Evolutionary conservation across 2,888 invertebrate genomes (phyloP), one percentile per base, ranked within the genome.

Genomic region (Cybosia mesomella): DNA sequence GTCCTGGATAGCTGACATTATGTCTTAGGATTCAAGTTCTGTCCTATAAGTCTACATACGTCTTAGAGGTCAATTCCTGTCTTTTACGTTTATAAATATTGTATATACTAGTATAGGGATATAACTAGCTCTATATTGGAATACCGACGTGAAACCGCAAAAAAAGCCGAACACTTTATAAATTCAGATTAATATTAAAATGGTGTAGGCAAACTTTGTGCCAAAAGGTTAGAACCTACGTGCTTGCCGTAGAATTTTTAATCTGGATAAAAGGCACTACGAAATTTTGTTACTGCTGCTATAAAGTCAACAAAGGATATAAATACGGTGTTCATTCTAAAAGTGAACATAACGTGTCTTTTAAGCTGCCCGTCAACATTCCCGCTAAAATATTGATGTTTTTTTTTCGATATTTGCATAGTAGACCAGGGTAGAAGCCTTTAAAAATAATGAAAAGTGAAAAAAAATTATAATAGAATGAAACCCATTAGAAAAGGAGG

Each of bases 261-360:
- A 85, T 84, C 78, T 78, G 72, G 76, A 76, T 84, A 81, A 84
- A 84, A 83, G 81, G 77, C 68, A 64, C 66, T 67, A 72, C 63
- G 62, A 74, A 60, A 21, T 72, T 75, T 79, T 73, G 70, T 68
- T 73, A 72, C 68, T 62, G 58, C 68, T 71, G 58, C 72, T 59
- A 32, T 74, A 72, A 65, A 68, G 69, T 71, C 70, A 63, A 68
- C 68, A 43, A 62, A 66, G 32, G 49, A 72, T 61, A 70, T n/a
- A 55, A 22, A 61, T 21, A 61, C n/a, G 28, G 22, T 22, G 18
- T 22, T 24, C 24, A 59, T 59, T 59, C 24, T 10, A n/a, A 59
- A 59, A 59, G 18, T 59, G 59, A 4, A 1, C 9, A 49, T 49
- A n/a, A 18, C 24, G 24, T 18, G 24, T 59, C 59, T 28, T 28